These are phyloP conservation scores for Xiphydria camelus DNA, from an alignment of 2,888 invertebrate species.

Conservation along the genomic window DNA sequence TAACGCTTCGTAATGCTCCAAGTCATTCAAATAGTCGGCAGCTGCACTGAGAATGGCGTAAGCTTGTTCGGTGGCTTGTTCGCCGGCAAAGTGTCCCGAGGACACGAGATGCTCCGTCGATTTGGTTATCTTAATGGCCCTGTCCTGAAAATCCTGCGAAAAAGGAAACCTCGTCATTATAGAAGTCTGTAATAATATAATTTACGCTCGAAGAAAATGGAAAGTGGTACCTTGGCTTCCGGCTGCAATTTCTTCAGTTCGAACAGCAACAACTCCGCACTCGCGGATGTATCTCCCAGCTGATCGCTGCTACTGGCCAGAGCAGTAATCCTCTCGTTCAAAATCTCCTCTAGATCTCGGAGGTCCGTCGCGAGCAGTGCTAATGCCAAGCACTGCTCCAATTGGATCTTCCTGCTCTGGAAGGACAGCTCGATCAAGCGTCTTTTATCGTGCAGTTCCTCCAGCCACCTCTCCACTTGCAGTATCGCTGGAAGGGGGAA, in stretches of 20 bases:
- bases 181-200: too few species aligned
- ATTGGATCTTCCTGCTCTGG: slow-evolving; percentile 70
- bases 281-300: slow-evolving; percentile 73
- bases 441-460: slow-evolving; percentile 74
- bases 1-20: slow-evolving; percentile 72
- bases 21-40: slow-evolving; percentile 71
- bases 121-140: slow-evolving; percentile 74
- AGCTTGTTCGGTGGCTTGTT: slow-evolving; percentile 69
- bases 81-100: slow-evolving; percentile 71
- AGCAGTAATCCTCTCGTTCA: slow-evolving; percentile 63
- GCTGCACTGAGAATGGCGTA: slow-evolving; percentile 69
- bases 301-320: slow-evolving; percentile 63
- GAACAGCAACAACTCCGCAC: slow-evolving; percentile 69
- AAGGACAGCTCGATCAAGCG: slow-evolving; percentile 71
- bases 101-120: slow-evolving; percentile 76
- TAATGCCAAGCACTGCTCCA: slow-evolving; percentile 78
- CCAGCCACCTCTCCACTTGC: slow-evolving; percentile 76
- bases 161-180: too few species aligned
- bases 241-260: slow-evolving; percentile 71
- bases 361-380: slow-evolving; percentile 75
- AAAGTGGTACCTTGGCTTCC: slow-evolving; percentile 70
- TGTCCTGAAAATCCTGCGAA: slow-evolving; percentile 69
- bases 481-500: slow-evolving; percentile 63
- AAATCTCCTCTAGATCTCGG: slow-evolving; percentile 65
- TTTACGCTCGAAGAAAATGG: too few species aligned